Percentiles rank a stretch among this genome's conserved stretches.
Evolutionary conservation across 2,888 invertebrate species (phyloP).

Genomic region (Xestobium rufovillosum): DNA sequence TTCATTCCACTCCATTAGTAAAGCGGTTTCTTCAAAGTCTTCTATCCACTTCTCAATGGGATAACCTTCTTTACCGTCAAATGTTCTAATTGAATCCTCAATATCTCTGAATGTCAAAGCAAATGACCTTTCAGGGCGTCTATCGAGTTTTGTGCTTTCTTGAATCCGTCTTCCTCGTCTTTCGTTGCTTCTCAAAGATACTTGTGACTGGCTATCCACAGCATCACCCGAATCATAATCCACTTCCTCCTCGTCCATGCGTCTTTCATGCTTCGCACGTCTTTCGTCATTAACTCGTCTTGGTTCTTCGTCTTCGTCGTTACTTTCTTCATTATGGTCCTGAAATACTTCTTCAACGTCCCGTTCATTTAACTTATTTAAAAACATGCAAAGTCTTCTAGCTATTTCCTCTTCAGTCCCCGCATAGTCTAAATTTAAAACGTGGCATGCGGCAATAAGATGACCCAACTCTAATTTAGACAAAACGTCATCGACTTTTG

Average conservation of each 20-base stretch:
- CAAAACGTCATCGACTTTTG: constrained; percentile 11
- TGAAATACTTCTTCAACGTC: too few species aligned
- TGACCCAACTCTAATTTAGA: constrained; percentile 10
- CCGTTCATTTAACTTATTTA: constrained; percentile 6
- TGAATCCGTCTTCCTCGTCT: background rate
- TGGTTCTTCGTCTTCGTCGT: too few species aligned
- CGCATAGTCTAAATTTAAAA: constrained; percentile 16
- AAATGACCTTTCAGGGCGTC: constrained; percentile 11
- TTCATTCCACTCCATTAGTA: constrained; percentile 25
- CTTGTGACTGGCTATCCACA: background rate
- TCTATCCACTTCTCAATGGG: constrained; percentile 25
- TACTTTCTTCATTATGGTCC: constrained; percentile 3
- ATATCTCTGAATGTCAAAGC: constrained; percentile 26
- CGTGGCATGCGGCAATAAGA: constrained; percentile 16
- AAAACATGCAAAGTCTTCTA: constrained; percentile 13
- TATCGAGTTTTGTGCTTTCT: background rate
- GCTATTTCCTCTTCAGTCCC: constrained; percentile 11
- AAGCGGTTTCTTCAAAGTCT: constrained; percentile 28
- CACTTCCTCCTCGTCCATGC: constrained; percentile 8
- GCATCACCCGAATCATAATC: constrained; percentile 4
- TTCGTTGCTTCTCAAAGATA: background rate
- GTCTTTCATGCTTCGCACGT: constrained; percentile 6
- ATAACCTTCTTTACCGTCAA: constrained; percentile 24
- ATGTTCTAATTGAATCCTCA: constrained; percentile 24
- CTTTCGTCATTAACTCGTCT: background rate